phyloP scores from a whole-genome alignment of 2,113 vertebrate species.

The Pseudonaja textilis region DNA sequence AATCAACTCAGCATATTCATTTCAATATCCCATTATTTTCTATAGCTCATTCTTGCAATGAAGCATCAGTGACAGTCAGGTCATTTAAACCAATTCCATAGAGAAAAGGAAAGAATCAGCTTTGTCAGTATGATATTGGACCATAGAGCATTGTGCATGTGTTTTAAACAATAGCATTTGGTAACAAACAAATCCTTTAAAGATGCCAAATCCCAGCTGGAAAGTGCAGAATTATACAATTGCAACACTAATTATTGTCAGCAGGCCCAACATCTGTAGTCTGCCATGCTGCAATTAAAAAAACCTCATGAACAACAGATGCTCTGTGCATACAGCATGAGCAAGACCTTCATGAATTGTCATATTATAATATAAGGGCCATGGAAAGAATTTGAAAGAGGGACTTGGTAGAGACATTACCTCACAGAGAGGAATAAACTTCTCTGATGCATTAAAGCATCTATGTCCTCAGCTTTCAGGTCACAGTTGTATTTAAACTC shows the following conservation, averaged over 20 bases:
- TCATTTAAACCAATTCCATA: not conserved
- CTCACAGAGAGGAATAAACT: not conserved
- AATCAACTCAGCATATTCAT: not conserved
- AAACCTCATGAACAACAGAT: conserved; percentile 26
- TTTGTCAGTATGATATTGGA: not conserved
- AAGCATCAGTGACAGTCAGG: not conserved
- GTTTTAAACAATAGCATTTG: not conserved
- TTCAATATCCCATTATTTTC: not conserved
- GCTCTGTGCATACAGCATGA: conserved; percentile 22
- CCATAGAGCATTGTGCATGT: no score
- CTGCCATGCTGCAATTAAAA: conserved; percentile 9
- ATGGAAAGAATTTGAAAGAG: not conserved
- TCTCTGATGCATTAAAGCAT: not conserved
- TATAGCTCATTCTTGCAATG: not conserved
- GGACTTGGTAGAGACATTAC: not conserved
- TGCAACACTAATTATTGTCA: not conserved
- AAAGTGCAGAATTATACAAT: conserved; percentile 1
- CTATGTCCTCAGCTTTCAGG: not conserved
- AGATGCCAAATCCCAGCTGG: conserved; percentile 6
- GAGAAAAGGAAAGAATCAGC: not conserved
- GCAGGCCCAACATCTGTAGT: conserved; percentile 32
- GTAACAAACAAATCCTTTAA: not conserved
- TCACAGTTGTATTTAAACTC: not conserved
- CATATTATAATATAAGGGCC: not conserved
- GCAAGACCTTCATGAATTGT: conserved; percentile 36